Evolutionary conservation across 1,140 invertebrate species (phyloP).

Genomic region (Neodiprion lecontei): DNA sequence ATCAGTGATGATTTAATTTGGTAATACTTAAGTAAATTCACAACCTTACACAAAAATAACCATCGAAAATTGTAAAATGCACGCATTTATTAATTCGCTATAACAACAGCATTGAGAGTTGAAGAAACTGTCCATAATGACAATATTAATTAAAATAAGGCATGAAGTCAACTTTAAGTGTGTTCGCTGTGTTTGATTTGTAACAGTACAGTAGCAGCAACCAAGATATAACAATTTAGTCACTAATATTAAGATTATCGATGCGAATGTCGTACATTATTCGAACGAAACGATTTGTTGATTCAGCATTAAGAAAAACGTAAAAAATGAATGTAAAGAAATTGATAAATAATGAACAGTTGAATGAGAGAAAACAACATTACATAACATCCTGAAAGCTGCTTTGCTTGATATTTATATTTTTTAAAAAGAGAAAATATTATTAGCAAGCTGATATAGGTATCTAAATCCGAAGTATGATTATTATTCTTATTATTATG

Average conservation of each 20-base stretch:
- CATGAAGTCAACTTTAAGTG: not conserved
- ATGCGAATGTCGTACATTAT: constrained; percentile 18
- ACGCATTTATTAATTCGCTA: not conserved
- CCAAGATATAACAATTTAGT: constrained; percentile 43
- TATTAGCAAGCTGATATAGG: constrained; percentile 40
- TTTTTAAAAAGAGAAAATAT: constrained; percentile 47
- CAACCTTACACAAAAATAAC: not conserved
- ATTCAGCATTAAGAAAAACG: constrained; percentile 27
- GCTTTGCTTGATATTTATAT: constrained; percentile 59
- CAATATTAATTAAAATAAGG: constrained; percentile 44
- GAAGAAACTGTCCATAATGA: constrained; percentile 45
- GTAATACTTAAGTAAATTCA: not conserved
- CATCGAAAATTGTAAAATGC: not conserved
- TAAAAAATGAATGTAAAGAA: constrained; percentile 29
- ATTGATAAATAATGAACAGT: constrained; percentile 17
- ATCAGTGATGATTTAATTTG: not conserved
- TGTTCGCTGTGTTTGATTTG: not conserved
- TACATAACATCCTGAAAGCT: constrained; percentile 31
- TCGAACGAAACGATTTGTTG: constrained; percentile 16
- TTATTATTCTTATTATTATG: constrained; percentile 43
- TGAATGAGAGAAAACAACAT: constrained; percentile 22
- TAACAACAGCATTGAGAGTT: not conserved
- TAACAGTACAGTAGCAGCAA: constrained; percentile 14
- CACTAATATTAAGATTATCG: constrained; percentile 52
- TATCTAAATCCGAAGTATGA: constrained; percentile 22